A percentile compares a stretch with the other conserved stretches of the same genome.
Evolutionary conservation across 2,888 invertebrate genomes (phyloP).

Genomic region (Eristalis tenax): DNA sequence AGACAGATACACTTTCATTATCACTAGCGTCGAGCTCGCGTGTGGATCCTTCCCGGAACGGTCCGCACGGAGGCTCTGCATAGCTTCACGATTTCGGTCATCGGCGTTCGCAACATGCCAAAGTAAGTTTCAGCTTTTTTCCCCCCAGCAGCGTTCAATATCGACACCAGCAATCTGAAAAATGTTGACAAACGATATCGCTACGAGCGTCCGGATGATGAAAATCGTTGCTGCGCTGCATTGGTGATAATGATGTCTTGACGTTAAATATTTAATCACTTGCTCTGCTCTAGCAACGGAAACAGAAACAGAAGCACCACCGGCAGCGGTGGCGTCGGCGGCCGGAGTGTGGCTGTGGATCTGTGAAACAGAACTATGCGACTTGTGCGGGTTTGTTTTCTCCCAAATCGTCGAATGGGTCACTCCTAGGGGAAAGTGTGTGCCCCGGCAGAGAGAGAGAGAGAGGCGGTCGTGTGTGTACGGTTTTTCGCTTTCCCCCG

Average conservation of each 20-base stretch:
- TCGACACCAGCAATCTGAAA: constrained; percentile 80
- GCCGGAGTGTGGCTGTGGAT: background rate
- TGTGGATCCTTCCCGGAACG: constrained; percentile 31
- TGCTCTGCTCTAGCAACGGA: constrained; percentile 7
- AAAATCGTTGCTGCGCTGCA: constrained; percentile 44
- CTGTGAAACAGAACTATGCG: background rate
- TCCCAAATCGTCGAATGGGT: constrained; percentile 5
- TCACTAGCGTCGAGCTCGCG: constrained; percentile 25
- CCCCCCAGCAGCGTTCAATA: constrained; percentile 75
- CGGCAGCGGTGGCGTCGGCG: background rate
- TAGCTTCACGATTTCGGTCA: constrained; percentile 80
- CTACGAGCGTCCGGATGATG: constrained; percentile 58
- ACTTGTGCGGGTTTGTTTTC: constrained; percentile 8
- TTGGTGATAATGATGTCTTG: constrained; percentile 42
- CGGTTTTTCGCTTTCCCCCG: constrained; percentile 68
- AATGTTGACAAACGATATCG: constrained; percentile 80
- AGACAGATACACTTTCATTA: constrained; percentile 55
- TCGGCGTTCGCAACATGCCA: constrained; percentile 81
- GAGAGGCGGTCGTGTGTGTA: constrained; percentile 22
- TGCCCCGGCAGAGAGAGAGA: background rate
- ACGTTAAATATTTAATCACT: constrained; percentile 51
- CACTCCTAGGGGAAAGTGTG: constrained; percentile 34
- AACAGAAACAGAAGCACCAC: too few relatives aligned
- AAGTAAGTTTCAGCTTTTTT: constrained; percentile 79
- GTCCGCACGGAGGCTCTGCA: constrained; percentile 56